phyloP scores from a whole-genome alignment of 2,888 invertebrate genomes.

The Zygaena filipendulae region DNA sequence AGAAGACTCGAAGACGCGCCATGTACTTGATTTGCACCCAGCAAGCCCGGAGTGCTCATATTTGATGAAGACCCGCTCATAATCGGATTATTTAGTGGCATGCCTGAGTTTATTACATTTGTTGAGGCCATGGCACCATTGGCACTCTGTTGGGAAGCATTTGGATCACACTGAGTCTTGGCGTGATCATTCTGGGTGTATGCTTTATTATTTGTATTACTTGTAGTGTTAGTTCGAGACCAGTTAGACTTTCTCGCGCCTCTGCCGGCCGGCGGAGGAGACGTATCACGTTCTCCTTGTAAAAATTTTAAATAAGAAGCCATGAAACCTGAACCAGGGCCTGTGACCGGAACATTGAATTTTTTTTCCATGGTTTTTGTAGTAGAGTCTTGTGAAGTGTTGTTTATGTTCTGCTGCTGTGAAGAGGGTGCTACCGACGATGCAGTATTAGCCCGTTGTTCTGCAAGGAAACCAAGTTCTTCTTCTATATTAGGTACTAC shows the following conservation, averaged over 20 bases:
- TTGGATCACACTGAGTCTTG: constrained; percentile 47
- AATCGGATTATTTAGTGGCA: constrained; percentile 44
- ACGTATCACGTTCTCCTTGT: constrained; percentile 84
- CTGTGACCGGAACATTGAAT: constrained; percentile 66
- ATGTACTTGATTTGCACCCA: constrained; percentile 55
- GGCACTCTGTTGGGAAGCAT: constrained; percentile 43
- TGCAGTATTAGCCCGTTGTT: constrained; percentile 64
- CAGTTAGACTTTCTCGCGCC: constrained; percentile 75
- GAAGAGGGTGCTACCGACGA: constrained; percentile 64
- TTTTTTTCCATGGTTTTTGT: constrained; percentile 71
- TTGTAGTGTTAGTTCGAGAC: constrained; percentile 62
- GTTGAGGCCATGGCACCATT: constrained; percentile 50
- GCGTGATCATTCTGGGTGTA: constrained; percentile 45
- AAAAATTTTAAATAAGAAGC: constrained; percentile 88
- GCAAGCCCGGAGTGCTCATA: constrained; percentile 49
- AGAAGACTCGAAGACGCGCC: constrained; percentile 40
- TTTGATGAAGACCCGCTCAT: constrained; percentile 42
- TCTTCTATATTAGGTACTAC: constrained; percentile 91
- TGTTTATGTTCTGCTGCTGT: constrained; percentile 58
- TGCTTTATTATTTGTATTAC: constrained; percentile 44
- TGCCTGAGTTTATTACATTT: constrained; percentile 41
- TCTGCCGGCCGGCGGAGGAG: constrained; percentile 78
- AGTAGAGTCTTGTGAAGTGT: constrained; percentile 56
- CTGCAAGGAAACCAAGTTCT: constrained; percentile 83
- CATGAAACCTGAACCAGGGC: constrained; percentile 83